A percentile compares a stretch with the other conserved stretches of the same genome.
Evolutionary conservation across 2,113 vertebrate species (phyloP).

Genomic region (Peromyscus californicus): DNA sequence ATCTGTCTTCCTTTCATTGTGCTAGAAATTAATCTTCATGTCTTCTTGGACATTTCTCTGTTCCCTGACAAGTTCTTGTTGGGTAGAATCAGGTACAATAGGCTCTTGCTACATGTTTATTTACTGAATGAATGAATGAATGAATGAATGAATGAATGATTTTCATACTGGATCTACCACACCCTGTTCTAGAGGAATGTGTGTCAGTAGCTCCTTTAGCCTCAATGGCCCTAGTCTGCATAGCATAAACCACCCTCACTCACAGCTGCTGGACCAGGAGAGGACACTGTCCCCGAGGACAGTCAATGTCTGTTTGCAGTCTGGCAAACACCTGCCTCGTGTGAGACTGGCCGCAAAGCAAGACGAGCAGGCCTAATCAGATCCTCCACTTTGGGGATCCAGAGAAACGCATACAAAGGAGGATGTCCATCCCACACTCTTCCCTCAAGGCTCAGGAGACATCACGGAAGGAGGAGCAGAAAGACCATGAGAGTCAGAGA

Average conservation of each 20-base stretch:
- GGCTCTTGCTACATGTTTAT: neutral
- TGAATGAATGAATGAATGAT: neutral
- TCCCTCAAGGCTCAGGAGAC: neutral
- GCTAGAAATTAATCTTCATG: neutral
- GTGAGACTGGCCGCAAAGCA: neutral
- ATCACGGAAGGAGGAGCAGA: neutral
- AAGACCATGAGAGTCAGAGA: neutral
- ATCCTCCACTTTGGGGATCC: neutral
- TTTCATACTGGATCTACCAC: neutral
- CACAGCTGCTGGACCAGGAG: neutral
- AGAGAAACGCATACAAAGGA: neutral
- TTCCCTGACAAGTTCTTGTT: neutral
- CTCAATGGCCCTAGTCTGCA: neutral
- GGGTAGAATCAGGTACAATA: neutral
- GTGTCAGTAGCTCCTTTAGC: neutral
- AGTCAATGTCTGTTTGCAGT: neutral
- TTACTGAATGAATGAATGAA: neutral
- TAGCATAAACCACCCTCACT: neutral
- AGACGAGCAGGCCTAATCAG: neutral
- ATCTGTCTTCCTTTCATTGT: neutral
- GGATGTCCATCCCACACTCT: neutral
- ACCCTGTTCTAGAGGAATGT: neutral
- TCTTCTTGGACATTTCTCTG: neutral
- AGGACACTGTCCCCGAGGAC: neutral
- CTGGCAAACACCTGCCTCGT: neutral